Conservation (phyloP, 2,888 invertebrate genomes). For the Mystacides longicornis region DNA sequence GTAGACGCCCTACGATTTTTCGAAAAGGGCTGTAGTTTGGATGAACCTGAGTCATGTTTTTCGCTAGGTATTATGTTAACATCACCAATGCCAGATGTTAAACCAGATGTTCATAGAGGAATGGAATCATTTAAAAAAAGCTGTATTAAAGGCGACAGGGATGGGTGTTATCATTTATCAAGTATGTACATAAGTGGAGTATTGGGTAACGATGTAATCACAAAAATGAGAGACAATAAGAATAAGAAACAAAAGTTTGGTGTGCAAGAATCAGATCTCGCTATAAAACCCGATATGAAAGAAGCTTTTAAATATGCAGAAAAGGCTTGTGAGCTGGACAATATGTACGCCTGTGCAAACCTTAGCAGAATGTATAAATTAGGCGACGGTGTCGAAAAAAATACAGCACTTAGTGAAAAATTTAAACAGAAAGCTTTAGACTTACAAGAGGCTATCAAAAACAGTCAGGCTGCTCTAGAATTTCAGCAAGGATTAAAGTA, state of each 20-base stretch:
- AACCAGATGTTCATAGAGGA: constrained; percentile 54
- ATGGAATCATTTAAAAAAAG: constrained; percentile 50
- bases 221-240: constrained; percentile 5
- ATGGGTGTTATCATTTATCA: constrained; percentile 74
- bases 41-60: constrained; percentile 64
- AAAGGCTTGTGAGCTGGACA: constrained; percentile 76
- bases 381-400: constrained; percentile 76
- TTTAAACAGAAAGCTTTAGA: constrained; percentile 66
- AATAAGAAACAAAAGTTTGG: constrained; percentile 3
- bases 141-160: constrained; percentile 51
- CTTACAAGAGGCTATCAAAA: constrained; percentile 49
- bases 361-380: constrained; percentile 78
- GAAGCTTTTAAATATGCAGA: constrained; percentile 72
- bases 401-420: constrained; percentile 60
- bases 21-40: constrained; percentile 68
- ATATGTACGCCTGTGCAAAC: constrained; percentile 86
- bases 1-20: constrained; percentile 64
- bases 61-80: constrained; percentile 66
- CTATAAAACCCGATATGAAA: constrained; percentile 58
- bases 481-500: constrained; percentile 42
- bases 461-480: constrained; percentile 33
- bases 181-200: constrained; percentile 73
- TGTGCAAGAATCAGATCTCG: constrained; percentile 41
- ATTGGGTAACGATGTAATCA: constrained; percentile 46
- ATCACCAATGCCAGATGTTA: constrained; percentile 50